Conservation (phyloP, 2,113 vertebrate species). For the Microtus richardsoni region DNA sequence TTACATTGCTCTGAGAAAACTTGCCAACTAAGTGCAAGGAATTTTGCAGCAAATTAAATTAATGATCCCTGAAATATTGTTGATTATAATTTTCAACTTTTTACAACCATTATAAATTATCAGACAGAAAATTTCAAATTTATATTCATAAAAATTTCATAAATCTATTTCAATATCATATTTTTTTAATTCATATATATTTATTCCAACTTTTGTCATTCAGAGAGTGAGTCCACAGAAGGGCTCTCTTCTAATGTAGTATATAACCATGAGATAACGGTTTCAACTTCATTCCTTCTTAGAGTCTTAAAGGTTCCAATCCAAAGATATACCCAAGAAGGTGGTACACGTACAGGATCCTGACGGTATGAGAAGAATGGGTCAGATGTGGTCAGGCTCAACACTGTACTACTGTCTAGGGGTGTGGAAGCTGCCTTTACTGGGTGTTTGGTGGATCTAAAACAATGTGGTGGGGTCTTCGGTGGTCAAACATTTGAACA, state of each 20-base stretch:
- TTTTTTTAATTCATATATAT: not conserved
- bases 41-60: slow-evolving; percentile 3
- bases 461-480: not conserved
- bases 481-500: not conserved
- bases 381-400: not conserved
- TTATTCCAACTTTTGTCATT: not conserved
- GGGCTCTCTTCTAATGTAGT: not conserved
- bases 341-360: accelerated
- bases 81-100: not conserved
- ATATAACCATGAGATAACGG: not conserved
- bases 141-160: not conserved
- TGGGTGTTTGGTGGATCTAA: not conserved
- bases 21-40: not conserved
- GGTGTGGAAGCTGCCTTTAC: not conserved
- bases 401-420: too few species aligned
- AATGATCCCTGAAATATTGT: not conserved
- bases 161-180: not conserved
- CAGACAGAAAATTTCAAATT: not conserved
- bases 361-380: not conserved
- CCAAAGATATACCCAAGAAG: not conserved
- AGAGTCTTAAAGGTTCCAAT: not conserved
- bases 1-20: not conserved
- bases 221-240: not conserved
- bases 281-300: not conserved
- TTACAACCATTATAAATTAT: not conserved